A percentile compares a stretch with the other conserved stretches of the same genome.
These are phyloP conservation scores for Drosophila triauraria DNA, from an alignment of 1,140 invertebrate genomes.

Conservation along the genomic window DNA sequence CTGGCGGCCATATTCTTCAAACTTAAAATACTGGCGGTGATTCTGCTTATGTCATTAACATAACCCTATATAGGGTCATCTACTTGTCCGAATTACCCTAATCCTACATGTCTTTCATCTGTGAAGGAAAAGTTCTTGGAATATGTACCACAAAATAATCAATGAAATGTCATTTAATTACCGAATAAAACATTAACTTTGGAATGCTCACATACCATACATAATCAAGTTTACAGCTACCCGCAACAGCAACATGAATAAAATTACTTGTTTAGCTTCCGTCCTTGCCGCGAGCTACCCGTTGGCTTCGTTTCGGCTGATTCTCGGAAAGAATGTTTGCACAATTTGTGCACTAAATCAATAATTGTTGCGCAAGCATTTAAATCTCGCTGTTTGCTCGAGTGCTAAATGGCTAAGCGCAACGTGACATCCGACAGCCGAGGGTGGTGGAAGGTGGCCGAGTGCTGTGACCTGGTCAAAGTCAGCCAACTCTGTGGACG, in stretches of 20 bases:
- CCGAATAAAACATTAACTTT: too few relatives aligned
- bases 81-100: too few relatives aligned
- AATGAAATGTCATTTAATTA: neutral
- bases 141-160: neutral
- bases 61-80: too few relatives aligned
- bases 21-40: too few relatives aligned
- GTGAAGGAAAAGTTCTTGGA: neutral
- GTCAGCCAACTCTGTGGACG: constrained; percentile 31
- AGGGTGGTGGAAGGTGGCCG: constrained; percentile 4
- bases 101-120: neutral
- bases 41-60: too few relatives aligned
- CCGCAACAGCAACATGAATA: constrained; percentile 39
- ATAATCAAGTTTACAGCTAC: too few relatives aligned
- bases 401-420: constrained; percentile 53
- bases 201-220: too few relatives aligned
- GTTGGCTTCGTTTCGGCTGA: constrained; percentile 37
- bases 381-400: constrained; percentile 50
- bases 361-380: constrained; percentile 78
- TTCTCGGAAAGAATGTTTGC: constrained; percentile 72
- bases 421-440: constrained; percentile 53
- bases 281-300: constrained; percentile 23
- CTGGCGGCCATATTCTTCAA: too few relatives aligned
- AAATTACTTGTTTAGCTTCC: constrained; percentile 60
- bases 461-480: constrained; percentile 67
- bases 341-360: constrained; percentile 64